Base-by-base conservation (phyloP, 1,140 invertebrate species). In the Caenorhabditis briggsae region DNA sequence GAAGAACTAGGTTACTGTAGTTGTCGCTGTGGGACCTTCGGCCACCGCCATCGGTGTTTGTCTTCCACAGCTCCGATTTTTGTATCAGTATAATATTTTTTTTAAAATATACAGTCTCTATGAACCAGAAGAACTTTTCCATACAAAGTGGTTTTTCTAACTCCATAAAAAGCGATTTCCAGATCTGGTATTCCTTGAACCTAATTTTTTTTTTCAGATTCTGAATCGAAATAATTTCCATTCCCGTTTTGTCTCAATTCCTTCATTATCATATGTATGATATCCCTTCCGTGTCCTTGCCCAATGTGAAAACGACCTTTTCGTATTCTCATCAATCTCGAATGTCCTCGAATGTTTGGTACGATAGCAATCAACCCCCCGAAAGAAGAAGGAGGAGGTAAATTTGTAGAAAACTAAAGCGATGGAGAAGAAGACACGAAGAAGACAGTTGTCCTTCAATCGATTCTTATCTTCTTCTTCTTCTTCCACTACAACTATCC, bases 391-490 rank as follows among this genome's bases (percentile, higher is more conserved):
- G 46, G 23, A 78, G 70, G 23, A 46, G 70, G 12, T 11, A 61
- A 78, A 78, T 78, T 78, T 78, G 70, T 78, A 53, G 70, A 78
- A 65, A 78, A 78, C 70, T 50, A 78, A 78, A 70, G 53, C 12
- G 46, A 78, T 50, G 46, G 14, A 78, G 70, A 78, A 61, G 56
- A 61, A 61, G 20, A 61, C 5, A n/a, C 50, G 11, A 23, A 78
- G 43, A 5, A 78, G 70, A 78, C 70, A 78, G 70, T 78, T 78
- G 70, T 78, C 70, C 70, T 78, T 78, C 70, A 78, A 78, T 78
- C 70, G 70, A 78, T 78, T 78, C 43, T 78, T 78, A 78, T 78
- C 70, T 78, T 50, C 33, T n/a, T 48, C 46, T 74, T 46, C 18
- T 18, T 25, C 46, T 41, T 14, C 64, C 43, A 70, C 64, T 43